Percentiles rank a stretch among this genome's conserved stretches.
These are phyloP conservation scores for Phania funesta DNA, from an alignment of 2,888 invertebrate species.

Conservation along the genomic window DNA sequence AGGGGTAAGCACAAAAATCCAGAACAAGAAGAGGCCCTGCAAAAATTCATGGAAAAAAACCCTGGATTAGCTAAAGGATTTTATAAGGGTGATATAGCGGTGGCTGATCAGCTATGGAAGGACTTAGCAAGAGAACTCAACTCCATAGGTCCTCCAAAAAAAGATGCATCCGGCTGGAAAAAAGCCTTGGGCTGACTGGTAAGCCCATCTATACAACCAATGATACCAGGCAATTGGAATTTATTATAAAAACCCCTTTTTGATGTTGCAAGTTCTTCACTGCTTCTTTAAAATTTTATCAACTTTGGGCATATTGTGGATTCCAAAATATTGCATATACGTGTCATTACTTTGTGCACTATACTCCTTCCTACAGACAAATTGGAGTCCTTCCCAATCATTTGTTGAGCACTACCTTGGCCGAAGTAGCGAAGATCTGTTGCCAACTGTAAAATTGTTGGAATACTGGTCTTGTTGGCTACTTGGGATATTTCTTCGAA, in stretches of 20 bases:
- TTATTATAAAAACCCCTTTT: too few relatives aligned
- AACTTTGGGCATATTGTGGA: too few relatives aligned
- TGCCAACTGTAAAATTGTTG: neutral
- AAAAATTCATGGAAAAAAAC: neutral
- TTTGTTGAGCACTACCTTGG: conserved; percentile 1
- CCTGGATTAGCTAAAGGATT: conserved; percentile 9
- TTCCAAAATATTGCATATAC: too few relatives aligned
- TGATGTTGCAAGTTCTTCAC: too few relatives aligned
- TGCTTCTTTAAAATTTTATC: too few relatives aligned
- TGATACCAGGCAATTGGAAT: too few relatives aligned
- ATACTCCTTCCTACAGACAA: too few relatives aligned
- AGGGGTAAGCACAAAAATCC: conserved; percentile 2
- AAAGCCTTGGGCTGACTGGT: neutral
- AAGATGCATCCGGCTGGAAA: neutral
- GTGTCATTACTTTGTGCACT: too few relatives aligned
- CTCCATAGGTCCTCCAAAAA: neutral
- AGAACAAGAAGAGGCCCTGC: neutral
- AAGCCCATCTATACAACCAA: too few relatives aligned
- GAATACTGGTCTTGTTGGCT: neutral
- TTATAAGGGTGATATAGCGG: neutral
- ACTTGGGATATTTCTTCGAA: conserved; percentile 2
- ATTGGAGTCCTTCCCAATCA: neutral
- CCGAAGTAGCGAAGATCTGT: neutral
- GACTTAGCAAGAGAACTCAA: neutral
- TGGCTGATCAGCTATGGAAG: neutral